phyloP scores from a whole-genome alignment of 2,888 invertebrate genomes.

The Galerucella pusilla region DNA sequence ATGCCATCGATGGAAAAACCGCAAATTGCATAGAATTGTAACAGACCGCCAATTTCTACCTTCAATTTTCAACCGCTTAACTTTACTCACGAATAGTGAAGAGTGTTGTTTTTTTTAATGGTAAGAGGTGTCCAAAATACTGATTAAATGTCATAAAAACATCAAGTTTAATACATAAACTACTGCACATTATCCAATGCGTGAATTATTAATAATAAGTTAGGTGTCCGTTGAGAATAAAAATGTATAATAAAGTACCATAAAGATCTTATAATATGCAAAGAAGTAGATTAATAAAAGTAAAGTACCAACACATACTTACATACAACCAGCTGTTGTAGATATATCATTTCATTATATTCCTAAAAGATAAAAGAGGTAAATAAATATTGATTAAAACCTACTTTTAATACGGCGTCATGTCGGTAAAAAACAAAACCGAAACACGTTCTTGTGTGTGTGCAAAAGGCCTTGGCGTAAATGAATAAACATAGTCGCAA shows the following conservation, averaged over 20 bases:
- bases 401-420: constrained; percentile 36
- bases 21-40: too few species aligned
- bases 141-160: too few species aligned
- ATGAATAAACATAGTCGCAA: constrained; percentile 35
- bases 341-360: constrained; percentile 31
- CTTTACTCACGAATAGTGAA: too few species aligned
- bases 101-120: too few species aligned
- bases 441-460: constrained; percentile 22
- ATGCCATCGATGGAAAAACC: too few species aligned
- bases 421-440: constrained; percentile 30
- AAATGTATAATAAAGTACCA: constrained; percentile 14
- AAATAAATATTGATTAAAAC: constrained; percentile 39
- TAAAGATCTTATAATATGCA: constrained; percentile 18
- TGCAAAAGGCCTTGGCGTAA: constrained; percentile 34
- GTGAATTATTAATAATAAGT: constrained; percentile 8
- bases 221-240: constrained; percentile 26
- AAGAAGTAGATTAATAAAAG: constrained; percentile 16
- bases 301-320: constrained; percentile 13
- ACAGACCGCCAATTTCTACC: too few species aligned
- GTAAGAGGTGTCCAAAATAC: too few species aligned
- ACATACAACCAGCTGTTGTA: constrained; percentile 24
- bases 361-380: constrained; percentile 26
- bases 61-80: too few species aligned
- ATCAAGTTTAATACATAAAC: too few species aligned
- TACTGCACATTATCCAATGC: too few species aligned